Percentiles rank a stretch among this genome's conserved stretches.
These are phyloP conservation scores for Microplitis deprimator DNA, from an alignment of 2,888 invertebrate species.

Conservation along the genomic window DNA sequence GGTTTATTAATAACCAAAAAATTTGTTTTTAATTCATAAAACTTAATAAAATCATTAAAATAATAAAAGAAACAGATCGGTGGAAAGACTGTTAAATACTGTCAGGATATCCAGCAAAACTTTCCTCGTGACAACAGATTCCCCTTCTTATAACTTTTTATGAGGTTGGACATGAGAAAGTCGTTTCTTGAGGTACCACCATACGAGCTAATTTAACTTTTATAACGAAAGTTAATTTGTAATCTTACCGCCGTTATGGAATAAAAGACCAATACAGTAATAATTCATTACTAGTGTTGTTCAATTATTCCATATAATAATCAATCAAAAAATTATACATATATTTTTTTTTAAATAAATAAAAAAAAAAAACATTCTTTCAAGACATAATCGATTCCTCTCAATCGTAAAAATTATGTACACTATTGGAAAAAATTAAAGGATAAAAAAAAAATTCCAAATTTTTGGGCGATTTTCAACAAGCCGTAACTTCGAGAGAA, in stretches of 20 bases:
- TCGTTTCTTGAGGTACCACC: conserved; percentile 15
- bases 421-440: too few relatives aligned
- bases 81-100: conserved; percentile 48
- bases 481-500: too few relatives aligned
- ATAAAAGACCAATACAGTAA: neutral
- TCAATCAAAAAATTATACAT: too few relatives aligned
- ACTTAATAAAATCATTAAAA: conserved; percentile 4
- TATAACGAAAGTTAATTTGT: neutral
- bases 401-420: too few relatives aligned
- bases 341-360: too few relatives aligned
- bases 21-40: neutral
- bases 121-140: conserved; percentile 45
- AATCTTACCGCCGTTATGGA: neutral
- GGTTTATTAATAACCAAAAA: neutral
- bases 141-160: conserved; percentile 42
- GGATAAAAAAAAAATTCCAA: too few relatives aligned
- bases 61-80: conserved; percentile 38
- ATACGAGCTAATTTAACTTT: neutral
- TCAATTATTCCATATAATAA: too few relatives aligned
- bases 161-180: conserved; percentile 29
- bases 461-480: too few relatives aligned
- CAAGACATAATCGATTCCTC: too few relatives aligned
- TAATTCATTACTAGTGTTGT: too few relatives aligned
- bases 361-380: too few relatives aligned
- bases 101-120: conserved; percentile 42